Percentiles rank a stretch among this genome's conserved stretches.
Conservation (phyloP, 2,113 vertebrate species). For the Cheilinus undulatus region DNA sequence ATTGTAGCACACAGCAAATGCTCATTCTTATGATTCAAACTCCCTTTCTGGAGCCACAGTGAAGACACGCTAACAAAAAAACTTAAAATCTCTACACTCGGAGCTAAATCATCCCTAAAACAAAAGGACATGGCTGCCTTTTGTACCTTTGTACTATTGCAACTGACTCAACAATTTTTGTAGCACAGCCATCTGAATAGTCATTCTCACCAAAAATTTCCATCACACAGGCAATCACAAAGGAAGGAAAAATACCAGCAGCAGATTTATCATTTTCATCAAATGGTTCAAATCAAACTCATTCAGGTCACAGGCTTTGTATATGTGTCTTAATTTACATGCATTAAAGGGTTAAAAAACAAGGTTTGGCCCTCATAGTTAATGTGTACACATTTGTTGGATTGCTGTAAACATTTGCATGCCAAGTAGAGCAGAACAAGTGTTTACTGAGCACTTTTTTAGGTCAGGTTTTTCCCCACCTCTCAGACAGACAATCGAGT, state of each 20-base stretch:
- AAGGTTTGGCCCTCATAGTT: not conserved
- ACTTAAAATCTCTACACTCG: slow-evolving; percentile 9
- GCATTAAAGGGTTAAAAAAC: not conserved
- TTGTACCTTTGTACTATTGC: slow-evolving; percentile 50
- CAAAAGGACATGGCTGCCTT: slow-evolving; percentile 45
- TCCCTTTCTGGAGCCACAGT: not conserved
- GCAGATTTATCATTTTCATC: not conserved
- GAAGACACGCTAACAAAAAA: slow-evolving; percentile 25
- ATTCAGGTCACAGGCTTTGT: slow-evolving; percentile 4
- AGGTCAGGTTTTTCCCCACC: not conserved
- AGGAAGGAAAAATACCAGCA: not conserved
- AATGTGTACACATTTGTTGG: slow-evolving; percentile 18
- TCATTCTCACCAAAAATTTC: slow-evolving; percentile 9
- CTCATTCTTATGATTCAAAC: no score
- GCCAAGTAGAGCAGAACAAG: slow-evolving; percentile 33
- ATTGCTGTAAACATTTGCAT: not conserved
- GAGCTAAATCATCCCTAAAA: slow-evolving; percentile 27
- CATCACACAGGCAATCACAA: not conserved
- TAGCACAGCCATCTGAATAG: slow-evolving; percentile 53
- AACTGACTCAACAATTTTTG: slow-evolving; percentile 49
- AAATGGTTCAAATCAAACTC: not conserved
- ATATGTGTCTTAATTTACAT: not conserved
- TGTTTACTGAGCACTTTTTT: slow-evolving; percentile 9
- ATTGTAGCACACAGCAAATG: no score
- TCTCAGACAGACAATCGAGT: not conserved